These are phyloP conservation scores for Spilarctia lutea DNA, from an alignment of 2,888 invertebrate genomes.

Conservation along the genomic window DNA sequence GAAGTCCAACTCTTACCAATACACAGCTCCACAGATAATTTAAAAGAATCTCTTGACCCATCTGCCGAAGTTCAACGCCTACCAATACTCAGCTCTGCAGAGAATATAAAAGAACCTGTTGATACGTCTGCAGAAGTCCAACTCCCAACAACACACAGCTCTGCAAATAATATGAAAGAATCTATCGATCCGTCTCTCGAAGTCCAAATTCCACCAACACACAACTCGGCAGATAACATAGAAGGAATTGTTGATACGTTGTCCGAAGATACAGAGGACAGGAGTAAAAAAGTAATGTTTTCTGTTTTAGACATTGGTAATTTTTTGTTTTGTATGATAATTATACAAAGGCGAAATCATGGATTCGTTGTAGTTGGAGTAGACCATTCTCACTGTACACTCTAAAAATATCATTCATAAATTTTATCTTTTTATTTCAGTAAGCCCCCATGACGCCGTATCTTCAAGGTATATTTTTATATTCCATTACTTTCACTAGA, in stretches of 20 bases:
- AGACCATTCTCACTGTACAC: not conserved
- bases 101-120: not conserved
- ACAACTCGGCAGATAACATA: not conserved
- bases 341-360: not conserved
- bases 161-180: not conserved
- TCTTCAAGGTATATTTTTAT: conserved; percentile 7
- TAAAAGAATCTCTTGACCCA: conserved; percentile 23
- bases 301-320: conserved; percentile 70
- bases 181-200: not conserved
- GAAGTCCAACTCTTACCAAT: conserved; percentile 34
- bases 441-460: not conserved
- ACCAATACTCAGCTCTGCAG: not conserved
- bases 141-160: not conserved
- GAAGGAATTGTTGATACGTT: conserved; percentile 24
- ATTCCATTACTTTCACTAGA: not conserved
- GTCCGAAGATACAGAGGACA: conserved; percentile 47
- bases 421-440: conserved; percentile 11
- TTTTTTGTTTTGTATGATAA: conserved; percentile 46
- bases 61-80: conserved; percentile 28
- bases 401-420: not conserved
- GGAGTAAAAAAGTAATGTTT: conserved; percentile 73
- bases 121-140: conserved; percentile 37
- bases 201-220: not conserved
- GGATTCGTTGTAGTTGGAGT: not conserved
- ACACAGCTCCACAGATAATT: not conserved